Evolutionary conservation across 2,888 invertebrate genomes (phyloP), one percentile per base, ranked within the genome.

Genomic region (Hybos culiciformis): DNA sequence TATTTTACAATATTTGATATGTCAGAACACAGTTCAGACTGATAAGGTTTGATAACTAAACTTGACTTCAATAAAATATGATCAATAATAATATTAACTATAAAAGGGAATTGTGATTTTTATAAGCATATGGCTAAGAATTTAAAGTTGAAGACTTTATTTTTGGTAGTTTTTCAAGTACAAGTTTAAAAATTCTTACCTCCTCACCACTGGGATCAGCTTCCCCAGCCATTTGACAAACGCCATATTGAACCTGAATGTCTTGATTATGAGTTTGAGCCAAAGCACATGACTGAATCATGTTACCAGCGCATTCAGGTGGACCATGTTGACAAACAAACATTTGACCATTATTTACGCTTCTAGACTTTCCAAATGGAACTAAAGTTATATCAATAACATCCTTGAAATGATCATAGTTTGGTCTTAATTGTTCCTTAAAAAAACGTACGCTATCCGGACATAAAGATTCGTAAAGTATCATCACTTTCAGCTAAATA

Each of bases 311-410:
- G 48, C 80, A 80, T 56, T 79, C 79, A 1, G 60, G 50, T 0
- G 73, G 69, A 1, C 80, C 79, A 54, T 78, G 78, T 58, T 78
- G 78, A 54, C 80, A 80, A 46, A 62, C 56, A 51, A 77, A 77
- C 1, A 67, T 59, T 18, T 55, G 56, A 23, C 67, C 59, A 8
- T 67, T 66, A 9, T 57, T 49, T 34, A 52, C 42, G 5, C 63
- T 64, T 60, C 53, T 56, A 8, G 78, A 71, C 61, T 78, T 79
- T 37, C 80, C 80, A 55, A 79, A 80, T 2, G 80, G 78, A 38
- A 79, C 65, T 24, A 78, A 61, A 15, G 62, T 59, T 12, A 79
- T 54, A 32, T 67, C 61, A 5, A 78, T 54, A 51, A 71, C 68
- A 11, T 70, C 55, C 8, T 70, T 63, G 33, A 79, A 56, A 37